These are phyloP conservation scores for Lasioglossum zephyrum DNA, from an alignment of 2,888 invertebrate genomes.

Conservation along the genomic window DNA sequence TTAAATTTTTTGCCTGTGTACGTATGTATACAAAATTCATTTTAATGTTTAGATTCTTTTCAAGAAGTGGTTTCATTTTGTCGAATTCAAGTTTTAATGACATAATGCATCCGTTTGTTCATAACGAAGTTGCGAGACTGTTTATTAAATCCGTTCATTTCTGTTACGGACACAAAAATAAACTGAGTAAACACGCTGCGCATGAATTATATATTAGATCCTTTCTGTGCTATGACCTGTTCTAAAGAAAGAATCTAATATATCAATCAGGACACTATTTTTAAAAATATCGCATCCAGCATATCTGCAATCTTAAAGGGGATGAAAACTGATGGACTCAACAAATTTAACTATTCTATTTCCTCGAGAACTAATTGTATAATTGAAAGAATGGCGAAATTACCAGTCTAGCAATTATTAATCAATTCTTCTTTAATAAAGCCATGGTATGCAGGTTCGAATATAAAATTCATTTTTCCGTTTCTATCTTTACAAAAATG, in stretches of 20 bases:
- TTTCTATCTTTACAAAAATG: not conserved
- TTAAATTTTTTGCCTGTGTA: too few relatives aligned
- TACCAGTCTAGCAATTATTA: not conserved
- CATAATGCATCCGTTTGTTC: not conserved
- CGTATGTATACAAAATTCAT: too few relatives aligned
- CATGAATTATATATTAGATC: constrained; percentile 29
- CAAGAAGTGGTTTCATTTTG: not conserved
- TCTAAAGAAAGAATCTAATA: constrained; percentile 24
- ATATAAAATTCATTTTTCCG: not conserved
- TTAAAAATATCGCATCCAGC: not conserved
- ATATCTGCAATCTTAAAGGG: not conserved
- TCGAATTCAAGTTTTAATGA: not conserved
- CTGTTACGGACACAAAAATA: not conserved
- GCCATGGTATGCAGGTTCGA: not conserved
- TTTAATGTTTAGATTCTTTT: not conserved
- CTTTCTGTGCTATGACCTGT: constrained; percentile 33
- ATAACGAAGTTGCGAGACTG: not conserved
- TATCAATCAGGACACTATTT: constrained; percentile 11
- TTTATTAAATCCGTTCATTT: not conserved
- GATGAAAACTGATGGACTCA: too few relatives aligned
- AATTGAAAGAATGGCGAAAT: not conserved
- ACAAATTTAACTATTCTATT: not conserved
- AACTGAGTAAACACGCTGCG: constrained; percentile 2
- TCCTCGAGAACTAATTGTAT: not conserved
- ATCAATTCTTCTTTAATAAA: not conserved